Conservation (phyloP, 2,113 vertebrate species). For the Taxidea taxus region DNA sequence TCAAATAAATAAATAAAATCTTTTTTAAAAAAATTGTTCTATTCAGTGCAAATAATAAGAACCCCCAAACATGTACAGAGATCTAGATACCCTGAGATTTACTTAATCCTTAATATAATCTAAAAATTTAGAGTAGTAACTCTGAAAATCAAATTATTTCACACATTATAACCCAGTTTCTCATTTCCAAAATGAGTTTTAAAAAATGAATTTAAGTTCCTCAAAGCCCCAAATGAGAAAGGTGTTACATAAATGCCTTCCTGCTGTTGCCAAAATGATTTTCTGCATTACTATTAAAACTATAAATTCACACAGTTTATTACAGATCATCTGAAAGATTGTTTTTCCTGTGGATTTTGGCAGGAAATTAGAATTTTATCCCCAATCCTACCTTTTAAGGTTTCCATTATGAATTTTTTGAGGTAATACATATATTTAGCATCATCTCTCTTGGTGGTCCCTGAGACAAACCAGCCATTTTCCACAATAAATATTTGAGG, state of each 20-base stretch:
- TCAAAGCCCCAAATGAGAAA: neutral
- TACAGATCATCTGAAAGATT: neutral
- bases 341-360: slow-evolving; percentile 57
- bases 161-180: neutral
- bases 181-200: neutral
- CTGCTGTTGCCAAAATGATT: neutral
- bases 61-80: neutral
- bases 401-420: slow-evolving; percentile 94
- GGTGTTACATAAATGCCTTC: neutral
- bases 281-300: neutral
- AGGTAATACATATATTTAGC: slow-evolving; percentile 96
- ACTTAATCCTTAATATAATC: slow-evolving; percentile 5
- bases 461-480: slow-evolving; percentile 96
- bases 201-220: slow-evolving; percentile 37
- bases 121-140: neutral
- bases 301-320: neutral
- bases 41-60: neutral
- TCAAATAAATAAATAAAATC: too few species aligned
- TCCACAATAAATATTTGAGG: slow-evolving; percentile 95
- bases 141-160: neutral
- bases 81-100: neutral
- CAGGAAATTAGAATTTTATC: slow-evolving; percentile 19
- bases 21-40: neutral
- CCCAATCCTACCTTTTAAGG: slow-evolving; percentile 90
- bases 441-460: slow-evolving; percentile 92